Evolutionary conservation across 2,113 vertebrate species (phyloP).

Genomic region (Ciconia stormi): DNA sequence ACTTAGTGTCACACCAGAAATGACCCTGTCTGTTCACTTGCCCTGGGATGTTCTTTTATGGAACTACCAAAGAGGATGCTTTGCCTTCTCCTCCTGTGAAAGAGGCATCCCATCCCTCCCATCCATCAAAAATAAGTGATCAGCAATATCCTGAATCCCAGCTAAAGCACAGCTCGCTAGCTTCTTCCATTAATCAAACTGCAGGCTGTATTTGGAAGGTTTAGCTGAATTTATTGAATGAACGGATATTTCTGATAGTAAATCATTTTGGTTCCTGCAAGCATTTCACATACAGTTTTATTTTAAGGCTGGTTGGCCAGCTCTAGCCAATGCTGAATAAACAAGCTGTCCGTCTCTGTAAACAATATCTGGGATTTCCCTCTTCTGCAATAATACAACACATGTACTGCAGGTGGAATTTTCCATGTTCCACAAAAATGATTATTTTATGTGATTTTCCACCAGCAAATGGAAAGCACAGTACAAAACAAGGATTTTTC

Average conservation of each 20-base stretch:
- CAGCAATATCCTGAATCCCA: not conserved
- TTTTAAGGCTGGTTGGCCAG: slow-evolving; percentile 21
- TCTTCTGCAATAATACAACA: not conserved
- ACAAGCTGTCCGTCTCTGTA: slow-evolving; percentile 44
- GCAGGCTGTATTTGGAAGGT: not conserved
- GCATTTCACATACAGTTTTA: slow-evolving; percentile 5
- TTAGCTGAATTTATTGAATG: slow-evolving; percentile 38
- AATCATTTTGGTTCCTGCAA: slow-evolving; percentile 5
- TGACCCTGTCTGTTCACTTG: not conserved
- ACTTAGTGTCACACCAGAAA: not conserved
- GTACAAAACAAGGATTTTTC: slow-evolving; percentile 3
- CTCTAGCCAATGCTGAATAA: slow-evolving; percentile 40
- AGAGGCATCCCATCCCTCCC: not conserved
- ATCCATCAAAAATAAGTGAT: not conserved
- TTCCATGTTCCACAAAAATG: slow-evolving; percentile 22
- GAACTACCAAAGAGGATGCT: not conserved
- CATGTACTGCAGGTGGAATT: slow-evolving; percentile 27
- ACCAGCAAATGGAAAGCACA: slow-evolving; percentile 21
- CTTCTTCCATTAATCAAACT: slow-evolving; percentile 38
- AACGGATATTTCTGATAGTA: slow-evolving; percentile 7
- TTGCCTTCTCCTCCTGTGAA: not conserved
- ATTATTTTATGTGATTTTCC: slow-evolving; percentile 41
- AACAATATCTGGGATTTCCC: slow-evolving; percentile 13
- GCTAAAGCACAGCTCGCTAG: not conserved
- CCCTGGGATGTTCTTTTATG: not conserved